These are phyloP conservation scores for Knipowitschia caucasica DNA, from an alignment of 2,797 vertebrate genomes.

Conservation along the genomic window DNA sequence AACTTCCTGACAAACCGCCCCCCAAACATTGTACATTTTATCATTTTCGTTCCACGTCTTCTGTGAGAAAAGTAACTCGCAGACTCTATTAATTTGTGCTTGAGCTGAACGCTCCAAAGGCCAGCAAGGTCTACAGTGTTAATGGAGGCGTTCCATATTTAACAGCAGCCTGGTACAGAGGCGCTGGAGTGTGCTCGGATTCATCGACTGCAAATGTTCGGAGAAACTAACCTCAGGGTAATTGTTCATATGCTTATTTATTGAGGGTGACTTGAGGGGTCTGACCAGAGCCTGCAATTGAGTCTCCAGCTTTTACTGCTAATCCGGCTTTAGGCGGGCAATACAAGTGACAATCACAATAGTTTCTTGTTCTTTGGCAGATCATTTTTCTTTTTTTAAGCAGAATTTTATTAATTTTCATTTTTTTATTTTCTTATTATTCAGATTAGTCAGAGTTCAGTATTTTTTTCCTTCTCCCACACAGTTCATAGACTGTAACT, in stretches of 20 bases:
- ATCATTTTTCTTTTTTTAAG: no score
- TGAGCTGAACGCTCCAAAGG: constrained; percentile 26
- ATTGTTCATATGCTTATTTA: constrained; percentile 40
- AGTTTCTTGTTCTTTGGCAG: no score
- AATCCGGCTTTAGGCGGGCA: no score
- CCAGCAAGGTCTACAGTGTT: constrained; percentile 45
- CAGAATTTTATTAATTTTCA: no score
- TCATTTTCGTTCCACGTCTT: constrained; percentile 9
- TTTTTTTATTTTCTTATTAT: no score
- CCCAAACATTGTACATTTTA: constrained; percentile 9
- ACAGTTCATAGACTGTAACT: no score
- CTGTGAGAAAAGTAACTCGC: constrained; percentile 10
- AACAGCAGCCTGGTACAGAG: constrained; percentile 36
- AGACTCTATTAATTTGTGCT: constrained; percentile 8
- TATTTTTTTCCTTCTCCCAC: no score
- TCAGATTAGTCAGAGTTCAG: no score
- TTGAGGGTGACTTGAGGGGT: constrained; percentile 31
- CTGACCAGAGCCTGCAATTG: constrained; percentile 13
- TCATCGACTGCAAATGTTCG: constrained; percentile 37
- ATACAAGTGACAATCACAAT: no score
- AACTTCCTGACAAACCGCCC: constrained; percentile 6
- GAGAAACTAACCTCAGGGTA: constrained; percentile 33
- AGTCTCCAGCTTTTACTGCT: no score
- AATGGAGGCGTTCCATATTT: constrained; percentile 51
- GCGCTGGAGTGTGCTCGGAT: constrained; percentile 32